Evolutionary conservation across 1,140 invertebrate species (phyloP), one percentile per base, ranked within the genome.

Genomic region (Bombus sylvicola): DNA sequence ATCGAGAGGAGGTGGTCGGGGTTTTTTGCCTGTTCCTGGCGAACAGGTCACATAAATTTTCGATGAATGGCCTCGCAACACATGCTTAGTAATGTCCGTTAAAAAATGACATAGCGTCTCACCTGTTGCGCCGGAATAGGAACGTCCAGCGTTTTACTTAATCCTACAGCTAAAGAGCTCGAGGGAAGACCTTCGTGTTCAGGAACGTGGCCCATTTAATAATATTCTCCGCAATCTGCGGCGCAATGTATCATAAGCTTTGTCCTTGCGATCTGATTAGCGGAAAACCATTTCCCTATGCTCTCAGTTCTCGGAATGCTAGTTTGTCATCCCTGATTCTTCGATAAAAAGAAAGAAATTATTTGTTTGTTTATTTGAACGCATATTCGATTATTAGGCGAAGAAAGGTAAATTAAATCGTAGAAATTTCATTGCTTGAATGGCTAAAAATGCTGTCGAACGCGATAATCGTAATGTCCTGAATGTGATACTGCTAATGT

Each of bases 101-200:
- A 90, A 91, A 91, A 91, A 91, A 91, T 91, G 89, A 91, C 87
- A 86, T 84, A 83, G 68, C 84, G 85, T 47, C 72, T 90, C 90
- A 91, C 90, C 90, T 91, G 90, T 91, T 91, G 90, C 90, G 83
- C 87, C 81, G 47, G 87, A 90, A 91, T 88, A 88, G 86, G 73
- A 90, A 85, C 90, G 90, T 88, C 90, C 85, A 77, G 81, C 79
- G 81, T 91, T 91, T 91, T 91, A 91, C 86, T 91, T 90, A 90
- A 91, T 91, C 86, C 88, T 85, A 80, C 90, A 83, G 90, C 86
- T 91, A 89, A 89, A 89, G 88, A 88, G 81, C 83, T 85, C 86
- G 71, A 41, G 41, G 83, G 90, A 89, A 91, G 86, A 83, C 86
- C 81, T 85, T 89, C 88, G 86, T 86, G 89, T 87, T 90, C 76